These are phyloP conservation scores for Drosophila jambulina DNA, from an alignment of 1,140 invertebrate genomes.

Conservation along the genomic window DNA sequence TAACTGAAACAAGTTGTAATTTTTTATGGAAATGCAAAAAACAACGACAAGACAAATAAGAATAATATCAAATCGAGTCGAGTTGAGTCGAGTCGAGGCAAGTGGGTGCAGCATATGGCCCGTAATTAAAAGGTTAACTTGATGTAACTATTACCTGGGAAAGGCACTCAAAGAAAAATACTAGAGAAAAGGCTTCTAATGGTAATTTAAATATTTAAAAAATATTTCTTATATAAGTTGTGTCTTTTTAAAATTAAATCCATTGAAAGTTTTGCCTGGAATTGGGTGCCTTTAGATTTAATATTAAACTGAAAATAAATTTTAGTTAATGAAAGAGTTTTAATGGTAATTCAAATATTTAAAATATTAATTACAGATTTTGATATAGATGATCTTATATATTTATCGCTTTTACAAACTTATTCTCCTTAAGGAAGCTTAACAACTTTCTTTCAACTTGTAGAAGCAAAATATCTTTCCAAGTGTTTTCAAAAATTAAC, in stretches of 20 bases:
- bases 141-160: slow-evolving; percentile 70
- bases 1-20: slow-evolving; percentile 74
- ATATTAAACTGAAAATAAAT: too few relatives aligned
- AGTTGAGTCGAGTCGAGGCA: slow-evolving; percentile 21
- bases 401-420: too few relatives aligned
- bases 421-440: too few relatives aligned
- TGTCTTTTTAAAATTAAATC: too few relatives aligned
- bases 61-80: slow-evolving; percentile 21
- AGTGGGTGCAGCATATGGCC: slow-evolving; percentile 79
- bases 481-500: not conserved
- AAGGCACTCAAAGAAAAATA: slow-evolving; percentile 4
- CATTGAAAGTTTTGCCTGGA: too few relatives aligned
- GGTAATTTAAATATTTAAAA: not conserved
- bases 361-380: not conserved
- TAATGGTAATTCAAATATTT: not conserved
- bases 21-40: slow-evolving; percentile 75
- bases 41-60: slow-evolving; percentile 25
- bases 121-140: slow-evolving; percentile 80
- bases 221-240: too few relatives aligned
- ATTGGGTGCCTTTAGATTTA: too few relatives aligned
- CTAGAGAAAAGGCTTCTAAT: too few relatives aligned
- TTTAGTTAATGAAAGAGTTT: not conserved
- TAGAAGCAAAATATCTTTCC: not conserved
- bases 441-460: too few relatives aligned
- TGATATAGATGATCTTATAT: too few relatives aligned